Evolutionary conservation across 1,140 invertebrate genomes (phyloP).

Genomic region (Dinothrombium tinctorium): DNA sequence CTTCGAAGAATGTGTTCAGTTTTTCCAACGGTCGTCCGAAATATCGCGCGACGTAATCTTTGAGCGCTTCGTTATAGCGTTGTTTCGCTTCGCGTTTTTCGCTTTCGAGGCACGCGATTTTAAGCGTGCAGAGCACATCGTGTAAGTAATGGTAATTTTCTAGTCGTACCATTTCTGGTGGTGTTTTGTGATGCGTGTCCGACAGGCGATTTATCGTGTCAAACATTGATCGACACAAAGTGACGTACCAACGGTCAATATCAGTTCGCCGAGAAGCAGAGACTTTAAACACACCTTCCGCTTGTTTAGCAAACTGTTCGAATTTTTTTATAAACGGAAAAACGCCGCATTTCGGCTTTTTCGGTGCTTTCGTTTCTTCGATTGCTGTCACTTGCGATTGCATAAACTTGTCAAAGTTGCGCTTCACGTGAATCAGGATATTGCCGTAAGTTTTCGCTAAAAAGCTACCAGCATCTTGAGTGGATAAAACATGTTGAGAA

Average conservation of each 20-base stretch:
- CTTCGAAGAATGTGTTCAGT: slow-evolving; percentile 89
- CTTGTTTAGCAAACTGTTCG: slow-evolving; percentile 61
- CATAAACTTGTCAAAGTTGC: slow-evolving; percentile 82
- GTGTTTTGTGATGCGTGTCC: slow-evolving; percentile 72
- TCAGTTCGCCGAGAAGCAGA: slow-evolving; percentile 70
- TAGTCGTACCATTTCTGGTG: slow-evolving; percentile 59
- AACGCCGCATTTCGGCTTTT: slow-evolving; percentile 69
- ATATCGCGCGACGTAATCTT: slow-evolving; percentile 69
- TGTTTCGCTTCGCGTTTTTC: slow-evolving; percentile 73
- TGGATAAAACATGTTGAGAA: slow-evolving; percentile 66
- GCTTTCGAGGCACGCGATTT: slow-evolving; percentile 64
- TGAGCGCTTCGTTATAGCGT: slow-evolving; percentile 58
- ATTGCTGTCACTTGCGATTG: slow-evolving; percentile 57
- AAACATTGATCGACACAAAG: slow-evolving; percentile 62
- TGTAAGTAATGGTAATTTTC: slow-evolving; percentile 93
- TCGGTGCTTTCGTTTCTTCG: slow-evolving; percentile 37
- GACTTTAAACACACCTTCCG: slow-evolving; percentile 55
- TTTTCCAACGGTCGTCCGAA: slow-evolving; percentile 88
- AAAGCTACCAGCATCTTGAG: slow-evolving; percentile 72
- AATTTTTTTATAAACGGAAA: slow-evolving; percentile 75
- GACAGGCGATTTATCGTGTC: slow-evolving; percentile 53
- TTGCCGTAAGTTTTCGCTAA: slow-evolving; percentile 63
- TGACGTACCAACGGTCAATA: slow-evolving; percentile 80
- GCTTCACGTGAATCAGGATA: slow-evolving; percentile 70
- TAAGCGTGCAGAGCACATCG: slow-evolving; percentile 59